Conservation (phyloP, 2,888 invertebrate genomes). For the Plagodis pulveraria region DNA sequence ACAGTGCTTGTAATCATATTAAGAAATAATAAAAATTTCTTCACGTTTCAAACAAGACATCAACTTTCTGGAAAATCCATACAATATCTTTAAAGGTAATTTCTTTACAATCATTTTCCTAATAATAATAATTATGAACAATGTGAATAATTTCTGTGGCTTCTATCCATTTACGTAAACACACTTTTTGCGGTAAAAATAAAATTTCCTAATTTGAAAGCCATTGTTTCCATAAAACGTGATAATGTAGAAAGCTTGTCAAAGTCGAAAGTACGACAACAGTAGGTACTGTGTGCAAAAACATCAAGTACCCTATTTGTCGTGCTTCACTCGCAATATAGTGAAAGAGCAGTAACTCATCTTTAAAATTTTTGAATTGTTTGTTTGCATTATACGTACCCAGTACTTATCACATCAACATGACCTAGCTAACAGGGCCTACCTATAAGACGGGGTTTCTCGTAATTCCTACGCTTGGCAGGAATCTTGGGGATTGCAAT, state of each 20-base stretch:
- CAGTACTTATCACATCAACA: too few relatives aligned
- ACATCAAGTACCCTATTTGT: slow-evolving; percentile 14
- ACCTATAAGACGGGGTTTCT: too few relatives aligned
- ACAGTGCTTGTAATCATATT: too few relatives aligned
- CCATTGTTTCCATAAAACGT: slow-evolving; percentile 15
- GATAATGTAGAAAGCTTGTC: slow-evolving; percentile 21
- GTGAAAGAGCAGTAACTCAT: too few relatives aligned
- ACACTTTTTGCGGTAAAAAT: slow-evolving; percentile 11
- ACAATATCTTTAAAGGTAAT: too few relatives aligned
- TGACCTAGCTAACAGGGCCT: too few relatives aligned
- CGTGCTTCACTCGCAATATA: slow-evolving; percentile 1
- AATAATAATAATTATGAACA: slow-evolving; percentile 11
- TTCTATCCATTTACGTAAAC: slow-evolving; percentile 2
- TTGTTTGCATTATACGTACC: too few relatives aligned
- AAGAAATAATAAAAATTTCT: background rate
- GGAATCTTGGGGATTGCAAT: too few relatives aligned
- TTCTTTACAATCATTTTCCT: background rate
- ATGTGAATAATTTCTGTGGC: slow-evolving; percentile 11
- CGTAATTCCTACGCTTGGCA: too few relatives aligned
- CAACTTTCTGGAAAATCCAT: too few relatives aligned
- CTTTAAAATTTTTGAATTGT: too few relatives aligned
- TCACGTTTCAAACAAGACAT: background rate
- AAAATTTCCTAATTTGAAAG: slow-evolving; percentile 18
- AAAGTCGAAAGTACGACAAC: slow-evolving; percentile 14
- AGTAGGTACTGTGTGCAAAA: slow-evolving; percentile 21